Base-by-base conservation (phyloP, 2,888 invertebrate genomes). In the Blera fallax region DNA sequence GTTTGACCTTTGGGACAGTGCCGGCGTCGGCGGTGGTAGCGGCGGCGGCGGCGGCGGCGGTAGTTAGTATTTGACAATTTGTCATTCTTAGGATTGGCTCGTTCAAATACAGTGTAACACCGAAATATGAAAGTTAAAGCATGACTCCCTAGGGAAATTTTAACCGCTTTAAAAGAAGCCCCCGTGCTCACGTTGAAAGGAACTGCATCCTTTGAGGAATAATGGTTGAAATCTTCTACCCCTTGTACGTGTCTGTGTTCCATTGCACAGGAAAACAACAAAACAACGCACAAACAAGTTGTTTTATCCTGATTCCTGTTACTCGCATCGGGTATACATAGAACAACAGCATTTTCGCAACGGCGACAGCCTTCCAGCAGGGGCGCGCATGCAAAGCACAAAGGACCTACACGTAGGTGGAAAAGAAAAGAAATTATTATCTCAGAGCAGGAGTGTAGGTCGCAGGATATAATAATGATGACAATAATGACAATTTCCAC, bases 401-500 rank as follows among this genome's bases (percentile, higher is more conserved):
- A 81, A 85, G 76, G 72, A 81, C 54, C 52, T 60, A 50, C 65
- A 58, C 62, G 65, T 72, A 81, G 67, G 52, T 81, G 67, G 43
- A 81, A 70, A 84, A 81, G 76, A 77, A 85, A 81, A 85, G 60
- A 81, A 85, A 85, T 85, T 76, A 85, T 81, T 81, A 77, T 81
- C 70, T 69, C 45, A 27, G 64, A 62, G 60, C 56, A 64, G 52
- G 74, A 32, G 80, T 45, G 74, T 69, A 76, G 85, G 81, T 81
- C 76, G 85, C 74, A 76, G 72, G 77, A 77, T 81, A 85, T 81
- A 81, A 85, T 85, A 76, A 81, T 85, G 76, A 85, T 76, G 80
- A 84, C 81, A 81, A 85, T 81, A 85, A 85, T 85, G 81, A 85
- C 81, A 85, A 85, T 85, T 85, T 85, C 40, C 80, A 81, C 10